Conservation (phyloP, 2,888 invertebrate genomes). For the Eilema depressum region DNA sequence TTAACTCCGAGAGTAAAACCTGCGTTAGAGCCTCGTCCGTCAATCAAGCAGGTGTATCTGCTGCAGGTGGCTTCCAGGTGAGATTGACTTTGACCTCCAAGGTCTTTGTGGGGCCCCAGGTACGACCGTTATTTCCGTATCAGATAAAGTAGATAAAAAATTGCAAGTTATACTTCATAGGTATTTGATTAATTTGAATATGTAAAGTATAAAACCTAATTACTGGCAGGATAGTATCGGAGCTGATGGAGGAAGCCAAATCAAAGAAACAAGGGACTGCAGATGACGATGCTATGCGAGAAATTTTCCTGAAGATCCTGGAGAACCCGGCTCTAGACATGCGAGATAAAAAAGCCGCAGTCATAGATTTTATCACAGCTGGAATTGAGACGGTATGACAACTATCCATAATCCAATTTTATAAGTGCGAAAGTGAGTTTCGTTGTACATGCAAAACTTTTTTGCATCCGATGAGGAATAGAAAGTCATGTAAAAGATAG, state of each 20-base stretch:
- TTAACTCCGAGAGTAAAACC: background rate
- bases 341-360: constrained; percentile 93
- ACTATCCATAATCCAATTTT: background rate
- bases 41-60: background rate
- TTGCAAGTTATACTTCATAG: background rate
- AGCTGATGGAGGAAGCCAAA: constrained; percentile 91
- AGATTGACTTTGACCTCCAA: no score
- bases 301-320: constrained; percentile 92
- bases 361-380: constrained; percentile 95
- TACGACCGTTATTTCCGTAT: no score
- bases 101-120: no score
- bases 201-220: constrained; percentile 36
- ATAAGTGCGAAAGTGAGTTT: background rate
- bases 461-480: no score
- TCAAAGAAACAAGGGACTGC: constrained; percentile 86
- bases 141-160: background rate
- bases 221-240: constrained; percentile 90
- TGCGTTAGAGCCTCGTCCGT: background rate
- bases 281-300: constrained; percentile 88
- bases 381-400: constrained; percentile 93
- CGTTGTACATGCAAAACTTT: background rate
- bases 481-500: no score
- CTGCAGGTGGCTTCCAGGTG: no score
- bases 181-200: constrained; percentile 13
- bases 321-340: constrained; percentile 91